These are phyloP conservation scores for Cryptotis parvus DNA, from an alignment of 2,113 vertebrate species.

Conservation along the genomic window DNA sequence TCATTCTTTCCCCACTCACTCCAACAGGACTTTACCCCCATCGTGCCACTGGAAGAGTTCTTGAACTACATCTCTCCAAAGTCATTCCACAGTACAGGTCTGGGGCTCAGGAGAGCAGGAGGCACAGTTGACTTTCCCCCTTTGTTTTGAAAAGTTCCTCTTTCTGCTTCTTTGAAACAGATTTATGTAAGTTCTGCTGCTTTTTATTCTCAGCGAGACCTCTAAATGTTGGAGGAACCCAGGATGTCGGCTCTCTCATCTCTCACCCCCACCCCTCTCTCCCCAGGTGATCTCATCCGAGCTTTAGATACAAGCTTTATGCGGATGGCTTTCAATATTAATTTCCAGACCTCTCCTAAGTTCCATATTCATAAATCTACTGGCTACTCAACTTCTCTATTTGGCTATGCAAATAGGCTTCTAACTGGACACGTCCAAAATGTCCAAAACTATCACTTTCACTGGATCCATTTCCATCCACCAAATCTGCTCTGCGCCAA, in stretches of 20 bases:
- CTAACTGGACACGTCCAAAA: not conserved
- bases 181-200: not conserved
- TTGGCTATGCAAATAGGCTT: not conserved
- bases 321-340: not conserved
- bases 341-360: not conserved
- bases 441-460: not conserved
- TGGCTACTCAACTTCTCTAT: not conserved
- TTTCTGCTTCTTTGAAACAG: not conserved
- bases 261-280: not conserved
- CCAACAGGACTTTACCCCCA: not conserved
- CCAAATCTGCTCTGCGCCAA: not conserved
- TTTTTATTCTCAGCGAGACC: not conserved
- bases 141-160: not conserved
- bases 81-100: not conserved
- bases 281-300: not conserved
- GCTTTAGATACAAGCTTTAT: not conserved
- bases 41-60: not conserved
- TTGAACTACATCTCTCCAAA: not conserved
- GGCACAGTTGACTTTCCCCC: not conserved
- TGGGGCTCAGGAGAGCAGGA: not conserved
- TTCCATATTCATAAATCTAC: not conserved
- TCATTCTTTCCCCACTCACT: slow-evolving; percentile 1
- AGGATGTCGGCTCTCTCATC: not conserved
- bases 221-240: not conserved
- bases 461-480: not conserved